Evolutionary conservation across 2,113 vertebrate species (phyloP), one percentile per base, ranked within the genome.

Genomic region (Euleptes europaea): DNA sequence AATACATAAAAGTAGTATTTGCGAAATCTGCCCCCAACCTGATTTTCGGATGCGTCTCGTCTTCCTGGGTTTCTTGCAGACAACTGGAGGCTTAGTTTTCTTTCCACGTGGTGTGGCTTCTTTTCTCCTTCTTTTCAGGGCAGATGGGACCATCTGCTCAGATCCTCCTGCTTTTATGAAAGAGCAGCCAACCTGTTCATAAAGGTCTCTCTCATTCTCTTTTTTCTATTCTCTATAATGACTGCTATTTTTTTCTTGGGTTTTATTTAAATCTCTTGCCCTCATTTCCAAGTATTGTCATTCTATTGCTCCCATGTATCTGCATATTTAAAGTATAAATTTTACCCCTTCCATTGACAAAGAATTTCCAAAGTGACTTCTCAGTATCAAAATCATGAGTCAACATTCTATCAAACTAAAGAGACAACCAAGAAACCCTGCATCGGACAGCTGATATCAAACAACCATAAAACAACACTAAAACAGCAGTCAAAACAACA

Each of bases 61-160:
- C 84, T 94, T 94, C 76, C 5, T 73, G 51, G 92, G 91, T 82
- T 90, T 94, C 49, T 1, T 87, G 75, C 71, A 84, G 38, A 79
- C n/a, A 2, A 35, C 85, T 75, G 28, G 33, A 12, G 91, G 60
- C 28, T 1, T 23, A 3, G 88, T 66, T 51, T 87, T 86, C 40
- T 8, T 67, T 74, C 47, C 85, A 15, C 23, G 40, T 0, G 85
- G 93, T 38, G 86, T 90, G 71, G 73, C 66, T 8, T 88, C 81
- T 83, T 69, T 90, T 42, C 0, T 12, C 2, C 42, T 51, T 8
- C 67, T 38, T 1, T 86, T 82, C 40, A 38, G 74, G 3, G 28
- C 5, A 10, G 81, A 13, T 51, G 47, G 8, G 33, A 75, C 80
- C 81, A 3, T 35, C 7, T 14, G 60, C 14, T 76, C 47, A 75